Evolutionary conservation across 92 coral and sea anemone species (phyloP), one percentile per base, ranked within the genome.

Genomic region (Siderastrea radians): DNA sequence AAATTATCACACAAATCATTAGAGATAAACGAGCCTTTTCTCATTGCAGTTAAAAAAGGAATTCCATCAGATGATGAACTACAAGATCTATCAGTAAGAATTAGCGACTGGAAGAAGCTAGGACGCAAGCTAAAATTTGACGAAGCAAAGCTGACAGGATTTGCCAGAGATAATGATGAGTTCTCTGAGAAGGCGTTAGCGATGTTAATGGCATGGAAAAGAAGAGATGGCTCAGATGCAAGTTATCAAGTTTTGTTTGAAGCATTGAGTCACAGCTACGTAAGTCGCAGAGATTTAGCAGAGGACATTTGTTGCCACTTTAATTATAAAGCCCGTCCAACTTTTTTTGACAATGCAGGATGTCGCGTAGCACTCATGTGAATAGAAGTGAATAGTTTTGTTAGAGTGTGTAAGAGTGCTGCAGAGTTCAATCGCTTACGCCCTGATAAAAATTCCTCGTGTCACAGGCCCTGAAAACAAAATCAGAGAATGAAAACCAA

Each of bases 161-260:
- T 47, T 70, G 55, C 45, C 74, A 11, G 46, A 13, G 52, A 70
- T 6, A 46, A 45, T 70, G 15, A 44, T 1, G 19, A 44, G 46
- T 2, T 43, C 19, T 5, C 15, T 0, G 51, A 8, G 15, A 70
- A 70, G 14, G 2, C 52, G 1, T 70, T 12, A 3, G 48, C 47
- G 11, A 45, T 70, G 74, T 44, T 70, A n/a, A 1, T 44, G 17
- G 6, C 47, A 7, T 48, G 74, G 74, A 70, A 45, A 10, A 1
- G 46, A 48, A 70, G 74, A 15, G 17, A 70, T 26, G 74, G 74
- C 74, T 9, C n/a, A 7, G 74, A 47, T 70, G 53, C 74, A 11
- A 70, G 53, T 45, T 70, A 45, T 17, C 15, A n/a, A 10, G 64
- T 59, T 59, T 3, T 59, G 64, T 3, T 10, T 59, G 10, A 59